Evolutionary conservation across 2,113 vertebrate genomes (phyloP).

Genomic region (Epinephelus fuscoguttatus): DNA sequence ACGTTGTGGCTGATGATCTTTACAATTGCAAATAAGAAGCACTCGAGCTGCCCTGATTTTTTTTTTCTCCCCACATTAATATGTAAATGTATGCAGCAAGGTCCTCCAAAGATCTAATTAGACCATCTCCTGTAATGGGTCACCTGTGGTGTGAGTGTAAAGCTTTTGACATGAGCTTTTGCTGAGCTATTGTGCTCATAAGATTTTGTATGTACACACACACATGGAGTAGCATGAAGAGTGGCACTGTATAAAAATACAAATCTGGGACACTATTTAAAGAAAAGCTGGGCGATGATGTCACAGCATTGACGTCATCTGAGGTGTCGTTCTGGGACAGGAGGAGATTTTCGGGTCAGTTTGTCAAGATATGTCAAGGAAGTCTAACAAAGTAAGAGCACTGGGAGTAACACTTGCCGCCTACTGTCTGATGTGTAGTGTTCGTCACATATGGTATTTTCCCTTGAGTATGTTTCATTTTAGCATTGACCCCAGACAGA

Average conservation of each 20-base stretch:
- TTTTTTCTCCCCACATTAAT: slow-evolving; percentile 23
- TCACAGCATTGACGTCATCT: slow-evolving; percentile 17
- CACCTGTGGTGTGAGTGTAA: slow-evolving; percentile 24
- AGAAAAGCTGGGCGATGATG: slow-evolving; percentile 15
- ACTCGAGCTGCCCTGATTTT: slow-evolving; percentile 20
- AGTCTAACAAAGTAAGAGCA: not conserved
- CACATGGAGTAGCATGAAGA: not conserved
- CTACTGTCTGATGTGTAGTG: not conserved
- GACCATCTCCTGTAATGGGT: slow-evolving; percentile 25
- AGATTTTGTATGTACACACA: not conserved
- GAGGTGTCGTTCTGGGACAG: slow-evolving; percentile 3
- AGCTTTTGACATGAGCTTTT: not conserved
- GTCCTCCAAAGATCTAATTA: slow-evolving; percentile 58
- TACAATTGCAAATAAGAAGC: slow-evolving; percentile 4
- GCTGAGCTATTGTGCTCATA: not conserved
- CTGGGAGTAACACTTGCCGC: not conserved
- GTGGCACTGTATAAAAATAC: not conserved
- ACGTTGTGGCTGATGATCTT: not conserved
- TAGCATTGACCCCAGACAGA: not conserved
- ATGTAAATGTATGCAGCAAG: slow-evolving; percentile 49
- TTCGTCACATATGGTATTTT: not conserved
- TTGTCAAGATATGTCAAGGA: slow-evolving; percentile 11
- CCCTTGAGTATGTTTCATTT: not conserved
- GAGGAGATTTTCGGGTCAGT: slow-evolving; percentile 16
- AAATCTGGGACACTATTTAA: slow-evolving; percentile 51